Conservation (phyloP, 2,888 invertebrate genomes). For the Dromius quadrimaculatus region DNA sequence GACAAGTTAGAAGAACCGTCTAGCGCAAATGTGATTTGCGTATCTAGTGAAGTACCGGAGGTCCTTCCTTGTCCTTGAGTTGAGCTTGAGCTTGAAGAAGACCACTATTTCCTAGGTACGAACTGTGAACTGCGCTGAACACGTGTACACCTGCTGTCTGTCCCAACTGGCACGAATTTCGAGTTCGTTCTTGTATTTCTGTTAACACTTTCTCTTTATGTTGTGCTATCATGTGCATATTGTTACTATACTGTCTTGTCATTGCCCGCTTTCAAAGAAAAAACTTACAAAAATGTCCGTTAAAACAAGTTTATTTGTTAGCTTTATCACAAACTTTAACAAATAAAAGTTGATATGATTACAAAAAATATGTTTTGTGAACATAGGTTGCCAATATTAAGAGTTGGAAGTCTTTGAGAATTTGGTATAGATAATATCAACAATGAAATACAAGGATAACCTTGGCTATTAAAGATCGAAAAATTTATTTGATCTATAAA, state of each 20-base stretch:
- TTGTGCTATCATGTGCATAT: conserved; percentile 35
- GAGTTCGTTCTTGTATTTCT: conserved; percentile 55
- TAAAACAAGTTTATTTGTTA: too few species aligned
- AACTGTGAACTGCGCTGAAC: conserved; percentile 32
- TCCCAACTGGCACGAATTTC: conserved; percentile 72
- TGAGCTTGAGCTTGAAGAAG: conserved; percentile 30
- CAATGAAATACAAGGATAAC: too few species aligned
- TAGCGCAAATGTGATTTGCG: conserved; percentile 8
- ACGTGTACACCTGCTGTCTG: conserved; percentile 62
- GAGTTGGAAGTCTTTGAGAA: too few species aligned
- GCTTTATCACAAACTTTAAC: too few species aligned
- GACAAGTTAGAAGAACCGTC: conserved; percentile 32
- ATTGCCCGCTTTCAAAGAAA: too few species aligned
- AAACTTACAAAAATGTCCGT: too few species aligned
- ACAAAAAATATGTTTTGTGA: too few species aligned
- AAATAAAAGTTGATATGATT: too few species aligned
- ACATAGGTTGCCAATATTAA: too few species aligned
- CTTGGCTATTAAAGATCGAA: too few species aligned
- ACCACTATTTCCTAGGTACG: conserved; percentile 44
- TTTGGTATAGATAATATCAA: too few species aligned
- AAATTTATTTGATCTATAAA: too few species aligned
- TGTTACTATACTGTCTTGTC: not conserved
- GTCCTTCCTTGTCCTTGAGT: conserved; percentile 11
- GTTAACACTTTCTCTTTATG: conserved; percentile 44
- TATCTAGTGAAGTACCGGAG: conserved; percentile 1